Evolutionary conservation across 2,113 vertebrate genomes (phyloP).

Genomic region (Hyperopisus bebe): DNA sequence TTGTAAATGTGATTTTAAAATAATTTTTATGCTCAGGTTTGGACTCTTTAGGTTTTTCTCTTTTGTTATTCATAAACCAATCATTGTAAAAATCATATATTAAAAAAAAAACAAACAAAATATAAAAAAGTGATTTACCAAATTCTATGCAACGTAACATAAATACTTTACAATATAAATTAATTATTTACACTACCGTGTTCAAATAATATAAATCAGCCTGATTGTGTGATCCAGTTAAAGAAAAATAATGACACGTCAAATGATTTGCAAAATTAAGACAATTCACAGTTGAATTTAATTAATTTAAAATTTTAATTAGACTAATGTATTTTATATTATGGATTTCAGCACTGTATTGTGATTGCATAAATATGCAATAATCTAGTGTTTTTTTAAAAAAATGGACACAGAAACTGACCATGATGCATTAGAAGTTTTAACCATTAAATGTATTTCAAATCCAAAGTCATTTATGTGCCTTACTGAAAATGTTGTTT

Average conservation of each 20-base stretch:
- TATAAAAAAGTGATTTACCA: neutral
- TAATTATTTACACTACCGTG: neutral
- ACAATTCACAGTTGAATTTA: neutral
- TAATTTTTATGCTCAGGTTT: neutral
- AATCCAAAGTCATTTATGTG: neutral
- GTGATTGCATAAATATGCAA: neutral
- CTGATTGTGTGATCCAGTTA: neutral
- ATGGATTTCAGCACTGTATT: neutral
- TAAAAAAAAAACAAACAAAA: neutral
- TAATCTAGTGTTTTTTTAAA: neutral
- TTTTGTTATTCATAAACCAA: neutral
- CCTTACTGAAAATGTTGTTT: neutral
- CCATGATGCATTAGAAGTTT: neutral
- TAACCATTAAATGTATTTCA: neutral
- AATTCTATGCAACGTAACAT: conserved; percentile 16
- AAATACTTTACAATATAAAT: conserved; percentile 22
- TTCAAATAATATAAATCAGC: neutral
- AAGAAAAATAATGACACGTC: neutral
- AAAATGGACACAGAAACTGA: neutral
- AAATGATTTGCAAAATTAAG: conserved; percentile 1
- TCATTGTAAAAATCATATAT: neutral
- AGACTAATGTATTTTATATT: neutral
- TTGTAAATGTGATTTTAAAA: neutral
- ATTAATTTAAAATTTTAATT: neutral
- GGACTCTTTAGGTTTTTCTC: neutral